These are phyloP conservation scores for Melanostigma gelatinosum DNA, from an alignment of 2,113 vertebrate genomes.

Conservation along the genomic window DNA sequence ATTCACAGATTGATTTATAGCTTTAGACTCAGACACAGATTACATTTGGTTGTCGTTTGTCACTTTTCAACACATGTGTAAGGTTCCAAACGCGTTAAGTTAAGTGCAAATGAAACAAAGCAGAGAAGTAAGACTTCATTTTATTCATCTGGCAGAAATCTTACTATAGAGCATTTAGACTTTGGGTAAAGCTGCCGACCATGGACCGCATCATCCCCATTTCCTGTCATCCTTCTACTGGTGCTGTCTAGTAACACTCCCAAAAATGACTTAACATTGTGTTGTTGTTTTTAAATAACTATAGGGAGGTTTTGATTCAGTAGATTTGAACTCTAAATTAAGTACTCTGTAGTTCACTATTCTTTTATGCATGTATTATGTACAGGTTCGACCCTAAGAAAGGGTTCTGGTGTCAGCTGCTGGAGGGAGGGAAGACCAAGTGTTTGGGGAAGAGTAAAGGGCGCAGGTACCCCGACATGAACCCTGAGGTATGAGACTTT, in stretches of 20 bases:
- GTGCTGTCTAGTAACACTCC: neutral
- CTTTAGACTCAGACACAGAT: neutral
- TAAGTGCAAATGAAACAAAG: neutral
- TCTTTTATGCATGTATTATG: neutral
- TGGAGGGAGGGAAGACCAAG: conserved; percentile 95
- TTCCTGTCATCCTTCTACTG: neutral
- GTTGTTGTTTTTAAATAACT: neutral
- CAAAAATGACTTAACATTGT: neutral
- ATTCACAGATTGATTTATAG: neutral
- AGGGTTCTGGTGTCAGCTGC: conserved; percentile 98
- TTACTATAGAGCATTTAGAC: neutral
- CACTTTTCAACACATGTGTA: neutral
- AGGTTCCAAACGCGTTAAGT: neutral
- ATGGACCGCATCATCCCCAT: neutral
- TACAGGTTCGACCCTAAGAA: conserved; percentile 97
- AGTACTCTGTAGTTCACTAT: neutral
- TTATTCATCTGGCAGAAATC: neutral
- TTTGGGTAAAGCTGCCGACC: neutral
- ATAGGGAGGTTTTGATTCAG: neutral
- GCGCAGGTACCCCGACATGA: conserved; percentile 95
- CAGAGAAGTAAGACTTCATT: neutral
- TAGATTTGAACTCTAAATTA: neutral
- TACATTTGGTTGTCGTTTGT: neutral
- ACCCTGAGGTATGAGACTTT: conserved; percentile 86
- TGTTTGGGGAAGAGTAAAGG: conserved; percentile 99